These are phyloP conservation scores for Acleris holmiana DNA, from an alignment of 2,888 invertebrate species.

Conservation along the genomic window DNA sequence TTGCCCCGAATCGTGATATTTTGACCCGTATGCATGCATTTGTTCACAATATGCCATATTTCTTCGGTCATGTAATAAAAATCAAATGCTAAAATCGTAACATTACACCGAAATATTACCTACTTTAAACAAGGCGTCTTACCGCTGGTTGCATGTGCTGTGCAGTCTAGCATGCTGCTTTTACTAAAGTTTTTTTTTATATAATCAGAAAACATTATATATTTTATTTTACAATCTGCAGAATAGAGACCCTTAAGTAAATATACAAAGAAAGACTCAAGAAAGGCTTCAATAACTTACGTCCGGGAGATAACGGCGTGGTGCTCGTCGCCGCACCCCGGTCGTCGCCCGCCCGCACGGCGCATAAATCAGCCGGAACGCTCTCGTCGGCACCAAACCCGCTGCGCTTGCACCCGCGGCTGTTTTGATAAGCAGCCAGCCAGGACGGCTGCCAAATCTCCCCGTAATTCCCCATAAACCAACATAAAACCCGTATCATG, in stretches of 20 bases:
- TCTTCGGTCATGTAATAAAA: neutral
- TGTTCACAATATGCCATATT: neutral
- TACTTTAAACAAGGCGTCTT: neutral
- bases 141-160: neutral
- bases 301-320: neutral
- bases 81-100: neutral
- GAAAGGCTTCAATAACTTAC: slow-evolving; percentile 1
- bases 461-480: slow-evolving; percentile 25
- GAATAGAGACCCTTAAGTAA: no score
- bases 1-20: no score
- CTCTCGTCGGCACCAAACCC: slow-evolving; percentile 27
- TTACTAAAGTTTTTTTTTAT: no score
- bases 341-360: slow-evolving; percentile 1
- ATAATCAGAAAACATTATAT: no score
- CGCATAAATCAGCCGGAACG: slow-evolving; percentile 41
- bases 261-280: neutral
- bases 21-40: neutral
- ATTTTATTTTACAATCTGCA: no score
- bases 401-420: slow-evolving; percentile 44
- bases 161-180: no score
- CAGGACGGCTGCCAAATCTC: slow-evolving; percentile 25
- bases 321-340: neutral
- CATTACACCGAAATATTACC: neutral
- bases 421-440: slow-evolving; percentile 32
- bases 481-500: slow-evolving; percentile 27